Percentiles rank a stretch among this genome's conserved stretches.
Conservation (phyloP, 2,888 invertebrate species). For the Drosophila barbarae region DNA sequence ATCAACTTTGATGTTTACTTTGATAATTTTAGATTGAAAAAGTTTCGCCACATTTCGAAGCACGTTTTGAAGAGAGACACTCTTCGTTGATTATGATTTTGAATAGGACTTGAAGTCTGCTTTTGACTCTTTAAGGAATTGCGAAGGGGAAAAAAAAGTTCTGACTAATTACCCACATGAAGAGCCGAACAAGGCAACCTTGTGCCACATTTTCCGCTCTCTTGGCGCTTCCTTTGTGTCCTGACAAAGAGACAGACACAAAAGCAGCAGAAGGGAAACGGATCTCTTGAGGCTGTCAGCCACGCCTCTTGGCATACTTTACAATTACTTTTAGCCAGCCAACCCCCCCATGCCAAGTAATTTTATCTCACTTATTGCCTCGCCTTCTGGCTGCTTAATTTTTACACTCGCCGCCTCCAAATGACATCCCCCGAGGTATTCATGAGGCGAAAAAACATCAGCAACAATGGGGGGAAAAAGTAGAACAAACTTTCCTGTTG, state of each 20-base stretch:
- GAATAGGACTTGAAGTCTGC: slow-evolving; percentile 8
- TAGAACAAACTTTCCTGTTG: slow-evolving; percentile 54
- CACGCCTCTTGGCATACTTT: slow-evolving; percentile 47
- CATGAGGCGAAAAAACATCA: slow-evolving; percentile 18
- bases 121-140: slow-evolving; percentile 14
- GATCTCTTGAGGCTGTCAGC: slow-evolving; percentile 41
- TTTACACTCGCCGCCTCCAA: slow-evolving; percentile 61
- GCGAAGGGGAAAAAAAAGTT: slow-evolving; percentile 3
- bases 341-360: slow-evolving; percentile 36
- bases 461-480: slow-evolving; percentile 37
- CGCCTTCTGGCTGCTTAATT: slow-evolving; percentile 60
- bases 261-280: slow-evolving; percentile 16
- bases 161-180: slow-evolving; percentile 43
- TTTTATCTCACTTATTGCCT: slow-evolving; percentile 66
- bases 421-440: slow-evolving; percentile 63
- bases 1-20: slow-evolving; percentile 68
- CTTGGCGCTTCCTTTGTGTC: slow-evolving; percentile 19
- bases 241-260: not conserved
- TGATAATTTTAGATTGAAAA: slow-evolving; percentile 72
- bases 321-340: slow-evolving; percentile 52
- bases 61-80: slow-evolving; percentile 6
- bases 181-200: slow-evolving; percentile 21
- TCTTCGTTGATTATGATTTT: slow-evolving; percentile 7
- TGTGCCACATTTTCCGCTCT: slow-evolving; percentile 41
- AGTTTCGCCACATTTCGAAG: slow-evolving; percentile 46